Evolutionary conservation across 1,140 invertebrate genomes (phyloP), one percentile per base, ranked within the genome.

Genomic region (Eubasilissa regina): DNA sequence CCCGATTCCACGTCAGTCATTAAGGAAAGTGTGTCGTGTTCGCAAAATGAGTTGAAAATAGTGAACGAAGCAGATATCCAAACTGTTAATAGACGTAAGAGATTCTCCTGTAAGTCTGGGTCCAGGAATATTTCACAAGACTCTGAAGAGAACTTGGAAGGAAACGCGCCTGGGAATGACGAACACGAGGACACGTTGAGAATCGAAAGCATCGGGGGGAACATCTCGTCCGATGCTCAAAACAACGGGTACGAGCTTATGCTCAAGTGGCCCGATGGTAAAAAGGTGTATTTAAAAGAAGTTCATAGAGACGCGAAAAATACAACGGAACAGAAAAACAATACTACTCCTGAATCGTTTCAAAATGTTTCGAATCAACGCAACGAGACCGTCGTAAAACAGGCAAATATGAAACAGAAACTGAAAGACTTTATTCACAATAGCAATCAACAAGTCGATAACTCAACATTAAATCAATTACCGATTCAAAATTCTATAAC

Each of bases 201-300:
- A 12, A 51, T 75, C 1, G 72, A 79, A 75, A 66, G n/a, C 8
- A 45, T 79, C 44, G 51, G 48, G 4, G 70, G 72, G 0, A 79
- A 75, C 9, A 15, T 58, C 7, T 56, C 58, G 15, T 25, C 25
- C 8, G 77, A 78, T n/a, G 47, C 15, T 53, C 21, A 77, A n/a
- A 55, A 66, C 47, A 62, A 66, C 44, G 80, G 79, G 0, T 83
- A 83, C 43, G 82, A 83, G 73, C 70, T 83, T 19, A 45, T 81
- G 17, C 62, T 83, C 12, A 83, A 83, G 75, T 81, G 73, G 82
- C 82, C 82, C 11, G 78, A 79, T 21, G 82, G 82, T 62, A 81
- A 79, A 78, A 83, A 83, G 62, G 78, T 83, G 3, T 83, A 81
- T 62, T 66, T 83, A 19, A 83, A 83, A 78, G 82, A 83, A 64